A percentile compares a stretch with the other conserved stretches of the same genome.
Evolutionary conservation across 1,140 invertebrate species (phyloP).

Genomic region (Cydia pomonella): DNA sequence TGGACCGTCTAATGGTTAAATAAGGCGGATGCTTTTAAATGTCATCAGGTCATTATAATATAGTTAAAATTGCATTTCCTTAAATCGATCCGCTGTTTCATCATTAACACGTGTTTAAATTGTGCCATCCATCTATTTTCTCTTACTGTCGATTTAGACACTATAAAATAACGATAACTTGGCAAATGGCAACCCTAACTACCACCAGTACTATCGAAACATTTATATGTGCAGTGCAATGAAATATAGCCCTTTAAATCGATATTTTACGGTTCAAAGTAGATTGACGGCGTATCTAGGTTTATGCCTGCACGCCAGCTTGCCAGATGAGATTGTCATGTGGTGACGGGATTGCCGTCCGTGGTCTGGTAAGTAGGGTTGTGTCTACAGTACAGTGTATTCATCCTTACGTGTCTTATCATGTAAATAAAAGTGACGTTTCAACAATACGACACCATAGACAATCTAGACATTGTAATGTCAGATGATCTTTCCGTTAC

Average conservation of each 20-base stretch:
- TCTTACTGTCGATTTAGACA: neutral
- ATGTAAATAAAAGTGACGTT: too few relatives aligned
- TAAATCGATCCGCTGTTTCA: neutral
- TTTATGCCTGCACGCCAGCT: neutral
- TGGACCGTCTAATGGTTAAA: too few relatives aligned
- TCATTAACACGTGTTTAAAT: neutral
- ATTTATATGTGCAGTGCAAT: neutral
- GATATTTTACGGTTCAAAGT: neutral
- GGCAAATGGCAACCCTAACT: neutral
- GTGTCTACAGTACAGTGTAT: too few relatives aligned
- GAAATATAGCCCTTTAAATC: neutral
- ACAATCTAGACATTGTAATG: too few relatives aligned
- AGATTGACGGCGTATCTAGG: neutral
- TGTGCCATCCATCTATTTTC: neutral
- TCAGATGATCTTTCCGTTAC: too few relatives aligned
- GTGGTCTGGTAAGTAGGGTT: too few relatives aligned
- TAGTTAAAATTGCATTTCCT: too few relatives aligned
- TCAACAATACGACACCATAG: too few relatives aligned
- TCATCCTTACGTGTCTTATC: too few relatives aligned
- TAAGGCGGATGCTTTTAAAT: too few relatives aligned
- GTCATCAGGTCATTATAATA: too few relatives aligned
- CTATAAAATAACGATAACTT: neutral
- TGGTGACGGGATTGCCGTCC: too few relatives aligned
- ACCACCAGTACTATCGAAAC: neutral
- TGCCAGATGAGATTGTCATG: neutral